Conservation (phyloP, 2,797 vertebrate species). For the Leptatherina wallacei region DNA sequence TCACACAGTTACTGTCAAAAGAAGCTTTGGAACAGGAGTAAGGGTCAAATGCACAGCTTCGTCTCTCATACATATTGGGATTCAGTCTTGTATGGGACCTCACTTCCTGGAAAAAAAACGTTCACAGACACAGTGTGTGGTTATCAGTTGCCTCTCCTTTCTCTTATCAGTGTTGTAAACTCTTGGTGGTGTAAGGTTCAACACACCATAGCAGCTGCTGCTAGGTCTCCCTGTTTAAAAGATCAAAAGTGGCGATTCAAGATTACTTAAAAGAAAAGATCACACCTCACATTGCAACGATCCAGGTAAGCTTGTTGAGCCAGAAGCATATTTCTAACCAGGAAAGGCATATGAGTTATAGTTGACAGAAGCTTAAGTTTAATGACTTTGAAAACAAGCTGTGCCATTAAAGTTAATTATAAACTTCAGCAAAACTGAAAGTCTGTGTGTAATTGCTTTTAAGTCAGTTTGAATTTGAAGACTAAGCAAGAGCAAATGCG, state of each 20-base stretch:
- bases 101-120: constrained; percentile 55
- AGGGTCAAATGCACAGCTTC: constrained; percentile 19
- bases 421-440: constrained; percentile 1
- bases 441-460: background rate
- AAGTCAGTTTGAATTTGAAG: constrained; percentile 4
- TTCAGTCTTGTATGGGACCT: constrained; percentile 40
- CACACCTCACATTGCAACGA: constrained; percentile 16
- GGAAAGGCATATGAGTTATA: background rate
- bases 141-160: constrained; percentile 23
- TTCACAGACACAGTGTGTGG: background rate
- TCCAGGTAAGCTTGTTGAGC: constrained; percentile 55
- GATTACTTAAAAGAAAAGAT: constrained; percentile 12
- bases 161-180: constrained; percentile 56
- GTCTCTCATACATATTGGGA: constrained; percentile 15
- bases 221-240: constrained; percentile 1
- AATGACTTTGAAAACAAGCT: background rate
- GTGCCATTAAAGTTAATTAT: constrained; percentile 18
- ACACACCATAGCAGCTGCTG: constrained; percentile 14
- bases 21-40: constrained; percentile 36
- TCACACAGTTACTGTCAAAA: constrained; percentile 51
- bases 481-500: constrained; percentile 15
- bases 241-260: background rate
- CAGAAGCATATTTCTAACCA: background rate
- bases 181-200: constrained; percentile 24
- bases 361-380: constrained; percentile 7